phyloP scores from a whole-genome alignment of 2,113 vertebrate species.

The Gambusia affinis region DNA sequence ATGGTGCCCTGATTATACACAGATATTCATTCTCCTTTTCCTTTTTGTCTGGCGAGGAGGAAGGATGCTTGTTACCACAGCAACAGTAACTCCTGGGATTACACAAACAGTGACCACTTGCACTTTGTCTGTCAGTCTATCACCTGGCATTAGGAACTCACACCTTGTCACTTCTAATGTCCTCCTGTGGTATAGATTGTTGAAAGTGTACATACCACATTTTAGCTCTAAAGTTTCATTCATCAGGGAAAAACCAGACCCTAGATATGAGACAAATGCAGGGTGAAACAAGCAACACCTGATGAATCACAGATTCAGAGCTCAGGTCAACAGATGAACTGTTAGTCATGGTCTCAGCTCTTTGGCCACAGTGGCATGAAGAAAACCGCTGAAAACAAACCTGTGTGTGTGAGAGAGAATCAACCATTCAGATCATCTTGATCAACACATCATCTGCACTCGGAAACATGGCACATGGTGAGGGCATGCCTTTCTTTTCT shows the following conservation, averaged over 20 bases:
- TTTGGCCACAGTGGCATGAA: background rate
- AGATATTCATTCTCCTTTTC: conserved; percentile 8
- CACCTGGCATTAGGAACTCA: background rate
- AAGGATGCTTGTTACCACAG: conserved; percentile 44
- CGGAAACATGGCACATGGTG: background rate
- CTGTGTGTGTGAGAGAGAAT: background rate
- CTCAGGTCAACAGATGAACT: background rate
- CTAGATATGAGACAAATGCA: too few relatives aligned
- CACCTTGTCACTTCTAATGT: background rate
- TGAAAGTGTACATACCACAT: background rate
- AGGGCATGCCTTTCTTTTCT: background rate
- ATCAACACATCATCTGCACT: too few relatives aligned
- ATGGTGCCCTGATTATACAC: background rate
- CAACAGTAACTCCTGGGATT: conserved; percentile 37
- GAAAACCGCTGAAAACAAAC: background rate
- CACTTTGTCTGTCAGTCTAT: conserved; percentile 28
- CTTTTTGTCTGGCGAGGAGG: conserved; percentile 23
- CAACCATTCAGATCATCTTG: too few relatives aligned
- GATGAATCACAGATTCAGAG: background rate
- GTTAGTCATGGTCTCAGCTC: background rate
- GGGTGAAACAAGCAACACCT: background rate
- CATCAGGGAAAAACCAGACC: background rate
- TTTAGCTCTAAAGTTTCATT: background rate
- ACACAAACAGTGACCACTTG: conserved; percentile 35
- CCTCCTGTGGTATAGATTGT: background rate